Conservation (phyloP, 2,797 vertebrate genomes). For the Poeciliopsis paucimaculata region DNA sequence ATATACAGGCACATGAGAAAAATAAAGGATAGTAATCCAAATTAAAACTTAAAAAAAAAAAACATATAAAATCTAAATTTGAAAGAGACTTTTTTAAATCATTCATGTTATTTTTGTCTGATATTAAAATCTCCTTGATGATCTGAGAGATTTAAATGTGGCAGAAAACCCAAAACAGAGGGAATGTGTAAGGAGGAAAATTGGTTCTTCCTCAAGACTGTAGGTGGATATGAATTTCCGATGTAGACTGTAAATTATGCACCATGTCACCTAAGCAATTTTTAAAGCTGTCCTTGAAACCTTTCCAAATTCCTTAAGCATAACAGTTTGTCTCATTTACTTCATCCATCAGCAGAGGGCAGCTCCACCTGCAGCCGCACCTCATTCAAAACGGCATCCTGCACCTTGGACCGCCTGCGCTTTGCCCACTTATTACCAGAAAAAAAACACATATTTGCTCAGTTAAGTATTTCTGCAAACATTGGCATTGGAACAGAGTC, state of each 20-base stretch:
- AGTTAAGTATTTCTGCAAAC: constrained; percentile 59
- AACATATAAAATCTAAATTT: neutral
- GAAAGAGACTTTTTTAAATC: neutral
- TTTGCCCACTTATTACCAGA: constrained; percentile 38
- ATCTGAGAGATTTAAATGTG: neutral
- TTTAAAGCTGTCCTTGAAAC: neutral
- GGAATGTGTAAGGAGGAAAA: neutral
- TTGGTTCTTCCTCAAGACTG: neutral
- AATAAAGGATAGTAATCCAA: neutral
- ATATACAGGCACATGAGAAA: neutral
- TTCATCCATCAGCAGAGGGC: constrained; percentile 31
- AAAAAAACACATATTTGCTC: constrained; percentile 55
- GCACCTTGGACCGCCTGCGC: constrained; percentile 6
- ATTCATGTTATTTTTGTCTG: neutral
- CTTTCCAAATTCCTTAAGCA: constrained; percentile 18
- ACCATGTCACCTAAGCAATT: neutral
- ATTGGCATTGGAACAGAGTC: constrained; percentile 26
- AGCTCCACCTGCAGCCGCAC: constrained; percentile 36
- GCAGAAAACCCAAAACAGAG: neutral
- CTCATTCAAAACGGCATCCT: constrained; percentile 13
- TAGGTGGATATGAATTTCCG: neutral
- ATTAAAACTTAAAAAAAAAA: neutral
- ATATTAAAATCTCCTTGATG: neutral
- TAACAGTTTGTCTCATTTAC: constrained; percentile 18
- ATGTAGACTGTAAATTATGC: neutral